Evolutionary conservation across 2,888 invertebrate genomes (phyloP).

Genomic region (Drosophila melanosoma): DNA sequence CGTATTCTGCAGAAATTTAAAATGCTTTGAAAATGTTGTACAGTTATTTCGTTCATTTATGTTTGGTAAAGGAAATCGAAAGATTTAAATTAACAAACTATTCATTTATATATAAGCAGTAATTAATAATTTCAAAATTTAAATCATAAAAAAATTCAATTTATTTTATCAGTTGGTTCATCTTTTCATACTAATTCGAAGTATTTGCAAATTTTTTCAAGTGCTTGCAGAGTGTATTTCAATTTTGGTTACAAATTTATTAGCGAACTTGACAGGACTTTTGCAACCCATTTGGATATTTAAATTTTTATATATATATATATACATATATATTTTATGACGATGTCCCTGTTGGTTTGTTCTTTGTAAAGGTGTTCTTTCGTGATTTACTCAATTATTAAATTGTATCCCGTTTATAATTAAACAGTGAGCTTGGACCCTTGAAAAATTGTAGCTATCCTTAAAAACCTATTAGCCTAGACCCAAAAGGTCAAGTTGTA

Average conservation of each 20-base stretch:
- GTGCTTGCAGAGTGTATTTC: not conserved
- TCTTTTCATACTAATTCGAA: constrained; percentile 3
- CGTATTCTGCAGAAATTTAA: constrained; percentile 30
- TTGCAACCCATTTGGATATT: not conserved
- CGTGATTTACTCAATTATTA: constrained; percentile 3
- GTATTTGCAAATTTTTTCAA: not conserved
- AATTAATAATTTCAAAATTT: not conserved
- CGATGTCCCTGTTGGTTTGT: not conserved
- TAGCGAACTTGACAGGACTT: not conserved
- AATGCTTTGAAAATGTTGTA: constrained; percentile 1
- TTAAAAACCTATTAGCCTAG: constrained; percentile 47
- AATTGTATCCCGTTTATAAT: constrained; percentile 56
- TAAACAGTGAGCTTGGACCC: constrained; percentile 29
- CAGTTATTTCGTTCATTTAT: constrained; percentile 31
- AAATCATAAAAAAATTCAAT: constrained; percentile 8
- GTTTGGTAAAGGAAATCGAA: not conserved
- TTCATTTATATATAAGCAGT: not conserved
- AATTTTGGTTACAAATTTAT: not conserved
- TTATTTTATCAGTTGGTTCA: constrained; percentile 13
- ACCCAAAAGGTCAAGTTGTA: constrained; percentile 27
- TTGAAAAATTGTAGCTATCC: constrained; percentile 34
- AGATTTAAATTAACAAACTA: not conserved
- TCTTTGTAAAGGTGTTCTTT: constrained; percentile 6
- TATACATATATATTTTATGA: not conserved
- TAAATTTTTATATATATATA: not conserved